Evolutionary conservation across 2,888 invertebrate species (phyloP), one percentile per base, ranked within the genome.

Genomic region (Drosophila melanosoma): DNA sequence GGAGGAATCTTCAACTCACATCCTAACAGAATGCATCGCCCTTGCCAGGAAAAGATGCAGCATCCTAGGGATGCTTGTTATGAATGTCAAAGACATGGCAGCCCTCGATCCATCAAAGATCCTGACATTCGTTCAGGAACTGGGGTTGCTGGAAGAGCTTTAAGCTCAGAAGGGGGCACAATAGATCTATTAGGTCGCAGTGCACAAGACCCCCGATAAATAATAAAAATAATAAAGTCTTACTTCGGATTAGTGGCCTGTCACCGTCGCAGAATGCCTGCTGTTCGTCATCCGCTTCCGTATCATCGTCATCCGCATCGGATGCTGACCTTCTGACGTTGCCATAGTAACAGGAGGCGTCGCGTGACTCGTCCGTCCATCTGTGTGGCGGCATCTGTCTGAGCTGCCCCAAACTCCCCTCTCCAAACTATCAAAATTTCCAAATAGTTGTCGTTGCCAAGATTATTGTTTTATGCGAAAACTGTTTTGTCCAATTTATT

Each of bases 311-410:
- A 15, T 85, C 83, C 29, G 73, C 76, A 56, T 82, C 71, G 29
- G 69, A 67, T 36, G 76, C 71, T 32, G 87, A 68, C 26, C 80
- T 71, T 11, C 68, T 57, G 23, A 73, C 60, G 32, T 88, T 78
- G 52, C 68, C 83, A 38, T 90, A 87, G 53, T 81, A 87, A 32
- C 74, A 88, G 58, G 74, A 70, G 56, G 90, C 87, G 49, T 87
- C 86, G 42, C 86, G 90, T 33, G 90, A 67, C 15, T 87, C 86
- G 32, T 87, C 86, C 38, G 86, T 87, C 86, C 86, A 87, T 57
- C 74, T 69, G 67, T 83, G 82, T 38, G 86, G 86, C 48, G 86
- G 81, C 86, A 86, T 86, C 52, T 63, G 33, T n/a, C 26, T 45
- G 54, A 52, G 58, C 33, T 45, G 38, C 20, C 38, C 32, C 57